Evolutionary conservation across 2,113 vertebrate genomes (phyloP).

Genomic region (Zootoca vivipara): DNA sequence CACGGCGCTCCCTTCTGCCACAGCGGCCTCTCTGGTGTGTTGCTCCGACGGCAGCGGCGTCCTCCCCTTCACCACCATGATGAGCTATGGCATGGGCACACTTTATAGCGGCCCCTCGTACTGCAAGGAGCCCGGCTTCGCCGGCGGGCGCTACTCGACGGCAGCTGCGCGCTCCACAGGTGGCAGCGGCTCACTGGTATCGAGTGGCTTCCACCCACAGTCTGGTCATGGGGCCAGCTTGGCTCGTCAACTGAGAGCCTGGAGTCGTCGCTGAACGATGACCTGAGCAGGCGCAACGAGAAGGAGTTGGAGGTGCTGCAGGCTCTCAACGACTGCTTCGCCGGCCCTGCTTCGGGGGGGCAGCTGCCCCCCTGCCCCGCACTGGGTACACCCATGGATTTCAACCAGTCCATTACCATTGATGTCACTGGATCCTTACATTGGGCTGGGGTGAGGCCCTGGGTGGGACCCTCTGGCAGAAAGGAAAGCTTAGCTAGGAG

Average conservation of each 20-base stretch:
- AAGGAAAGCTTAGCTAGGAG: too few relatives aligned
- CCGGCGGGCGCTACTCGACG: not conserved
- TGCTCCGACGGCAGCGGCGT: not conserved
- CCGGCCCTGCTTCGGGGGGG: too few relatives aligned
- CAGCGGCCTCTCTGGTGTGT: conserved; percentile 16
- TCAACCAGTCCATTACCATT: too few relatives aligned
- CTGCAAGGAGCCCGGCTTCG: conserved; percentile 18
- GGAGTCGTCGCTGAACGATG: too few relatives aligned
- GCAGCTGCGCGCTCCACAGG: not conserved
- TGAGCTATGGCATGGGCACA: conserved; percentile 77
- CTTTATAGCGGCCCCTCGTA: conserved; percentile 67
- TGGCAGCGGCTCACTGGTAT: conserved; percentile 61
- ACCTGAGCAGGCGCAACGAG: too few relatives aligned
- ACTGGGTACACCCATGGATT: too few relatives aligned
- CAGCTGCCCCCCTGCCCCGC: too few relatives aligned
- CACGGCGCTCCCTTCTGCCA: conserved; percentile 26
- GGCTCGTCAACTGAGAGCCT: conserved; percentile 80
- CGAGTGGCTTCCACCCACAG: conserved; percentile 81
- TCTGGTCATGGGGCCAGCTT: conserved; percentile 68
- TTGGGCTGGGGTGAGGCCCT: too few relatives aligned
- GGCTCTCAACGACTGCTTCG: too few relatives aligned
- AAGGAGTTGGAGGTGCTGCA: too few relatives aligned
- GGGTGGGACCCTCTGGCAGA: too few relatives aligned
- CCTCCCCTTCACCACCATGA: conserved; percentile 48
- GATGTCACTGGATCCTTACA: too few relatives aligned